Base-by-base conservation (phyloP, 2,113 vertebrate genomes). In the Prunella himalayana region DNA sequence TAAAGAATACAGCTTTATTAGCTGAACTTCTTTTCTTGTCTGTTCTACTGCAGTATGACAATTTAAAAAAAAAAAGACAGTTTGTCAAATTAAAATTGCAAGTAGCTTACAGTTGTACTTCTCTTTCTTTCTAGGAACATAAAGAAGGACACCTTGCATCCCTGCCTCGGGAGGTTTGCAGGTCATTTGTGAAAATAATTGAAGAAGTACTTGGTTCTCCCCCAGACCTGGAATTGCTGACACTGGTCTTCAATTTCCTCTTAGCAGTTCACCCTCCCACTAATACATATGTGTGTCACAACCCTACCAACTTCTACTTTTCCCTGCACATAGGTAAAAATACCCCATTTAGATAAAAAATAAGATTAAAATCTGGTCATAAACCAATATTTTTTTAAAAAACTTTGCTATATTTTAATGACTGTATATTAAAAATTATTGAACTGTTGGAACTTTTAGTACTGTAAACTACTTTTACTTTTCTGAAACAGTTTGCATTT, bases 221-320 rank as follows among this genome's bases (percentile, higher is more conserved):
- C 70, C 99, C 99, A 35, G 99, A 99, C 92, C 95, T 99, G 97
- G 99, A 99, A 88, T 96, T 99, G 75, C 98, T 99, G 71, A 98
- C 98, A 56, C 79, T 99, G 84, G 98, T 99, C 96, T 99, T 98
- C 98, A 99, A 98, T 97, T 99, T 99, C 96, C 99, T 99, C 81
- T 97, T 99, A 97, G 99, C 99, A 42, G 99, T 99, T 87, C 99
- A 99, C 95, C 99, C 99, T 77, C 99, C 99, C 41, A 99, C 99
- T 88, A 99, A 99, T 97, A 99, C 99, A 96, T 99, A 99, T 7
- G 98, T 99, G 90, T 99, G 99, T 97, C 99, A 99, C 97, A 99
- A 99, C 35, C 99, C 99, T 64, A 98, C 98, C 96, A 99, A 98
- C 98, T 99, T 99, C 97, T 99, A 99, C 97, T 99, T 99, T 97